Evolutionary conservation across 1,140 invertebrate species (phyloP).

Genomic region (Stenopsyche tienmushanensis): DNA sequence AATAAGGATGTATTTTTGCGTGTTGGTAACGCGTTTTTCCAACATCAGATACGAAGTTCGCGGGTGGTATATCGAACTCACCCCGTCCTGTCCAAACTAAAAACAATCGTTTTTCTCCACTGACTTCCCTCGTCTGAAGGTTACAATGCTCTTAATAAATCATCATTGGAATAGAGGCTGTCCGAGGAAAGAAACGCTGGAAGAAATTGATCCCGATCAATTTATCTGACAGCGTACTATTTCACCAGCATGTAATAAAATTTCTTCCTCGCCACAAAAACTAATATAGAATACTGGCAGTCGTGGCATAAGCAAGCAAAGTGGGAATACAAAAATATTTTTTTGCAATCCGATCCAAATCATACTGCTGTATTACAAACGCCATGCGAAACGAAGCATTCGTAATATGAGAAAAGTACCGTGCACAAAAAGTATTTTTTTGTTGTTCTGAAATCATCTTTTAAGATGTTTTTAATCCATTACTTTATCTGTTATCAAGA

Average conservation of each 20-base stretch:
- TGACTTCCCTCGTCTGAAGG: background rate
- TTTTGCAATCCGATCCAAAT: too few species aligned
- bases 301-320: too few species aligned
- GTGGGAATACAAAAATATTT: too few species aligned
- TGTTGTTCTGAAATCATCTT: too few species aligned
- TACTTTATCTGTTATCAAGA: too few species aligned
- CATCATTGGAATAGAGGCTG: background rate
- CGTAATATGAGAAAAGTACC: too few species aligned
- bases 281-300: too few species aligned
- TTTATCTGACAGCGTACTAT: slow-evolving; percentile 1
- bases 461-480: too few species aligned
- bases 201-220: slow-evolving; percentile 14
- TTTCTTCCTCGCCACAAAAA: slow-evolving; percentile 1
- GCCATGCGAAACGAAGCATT: too few species aligned
- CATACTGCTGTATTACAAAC: too few species aligned
- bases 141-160: slow-evolving; percentile 9
- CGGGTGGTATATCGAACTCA: background rate
- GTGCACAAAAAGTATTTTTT: too few species aligned
- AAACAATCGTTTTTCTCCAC: slow-evolving; percentile 8
- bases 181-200: background rate
- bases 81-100: background rate
- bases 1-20: slow-evolving; percentile 3
- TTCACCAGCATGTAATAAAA: background rate
- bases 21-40: slow-evolving; percentile 4
- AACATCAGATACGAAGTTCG: slow-evolving; percentile 11